Base-by-base conservation (phyloP, 2,797 vertebrate genomes). In the Lycodopsis pacificus region DNA sequence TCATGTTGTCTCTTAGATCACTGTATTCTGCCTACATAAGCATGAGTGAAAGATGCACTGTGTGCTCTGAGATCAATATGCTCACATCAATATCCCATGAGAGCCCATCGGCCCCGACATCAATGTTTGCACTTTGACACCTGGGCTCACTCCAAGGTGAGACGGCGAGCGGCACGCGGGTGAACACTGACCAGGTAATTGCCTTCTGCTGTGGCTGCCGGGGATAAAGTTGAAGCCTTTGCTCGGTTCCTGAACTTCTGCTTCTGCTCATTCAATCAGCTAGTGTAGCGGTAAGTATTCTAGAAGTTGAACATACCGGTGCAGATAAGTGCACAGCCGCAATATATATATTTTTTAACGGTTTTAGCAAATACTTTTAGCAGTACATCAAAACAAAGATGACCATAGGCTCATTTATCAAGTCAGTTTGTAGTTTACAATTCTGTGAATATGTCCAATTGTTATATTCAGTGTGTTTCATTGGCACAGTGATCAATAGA, bases 151-250 rank as follows among this genome's bases (percentile, higher is more conserved):
- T 80, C 53, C 19, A 44, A 77, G 22, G 67, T 25, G 63, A 67
- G 44, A 73, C 68, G 15, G 42, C 0, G 2, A 65, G 71, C 53
- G 32, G 81, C 75, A 59, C 54, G 38, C 2, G 34, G 61, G 44
- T n/a, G 0, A 5, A 13, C 51, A 78, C 97, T 86, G 95, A 99
- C 98, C 97, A 99, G 92, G 91, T 99, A 99, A 93, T 97, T 99
- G 86, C 27, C 27, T 30, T 98, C 97, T 0, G 96, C 96, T 30
- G 27, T 30, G 27, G 27, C 27, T 30, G 27, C 27, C 27, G 27
- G 27, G 27, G 27, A 30, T 27, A 25, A 25, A 79, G 65, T 71
- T 1, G 44, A 78, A 79, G 49, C n/a, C 13, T 17, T 42, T 13
- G 20, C 63, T 79, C 30, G 38, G 62, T 27, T 85, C 70, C 59